Percentiles rank a stretch among this genome's conserved stretches.
Evolutionary conservation across 2,888 invertebrate genomes (phyloP).

Genomic region (Platypus cylindrus): DNA sequence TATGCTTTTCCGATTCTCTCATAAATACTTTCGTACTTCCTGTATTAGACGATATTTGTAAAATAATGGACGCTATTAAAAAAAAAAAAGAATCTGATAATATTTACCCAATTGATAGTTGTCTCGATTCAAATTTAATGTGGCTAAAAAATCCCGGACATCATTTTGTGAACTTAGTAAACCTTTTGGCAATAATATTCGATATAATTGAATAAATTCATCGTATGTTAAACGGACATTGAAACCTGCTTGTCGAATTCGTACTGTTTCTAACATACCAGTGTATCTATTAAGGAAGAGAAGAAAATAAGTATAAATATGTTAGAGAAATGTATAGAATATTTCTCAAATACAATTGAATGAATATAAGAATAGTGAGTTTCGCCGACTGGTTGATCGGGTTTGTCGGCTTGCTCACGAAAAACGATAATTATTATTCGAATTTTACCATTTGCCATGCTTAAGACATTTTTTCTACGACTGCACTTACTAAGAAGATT

Average conservation of each 20-base stretch:
- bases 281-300: constrained; percentile 48
- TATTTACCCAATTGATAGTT: constrained; percentile 70
- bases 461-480: too few relatives aligned
- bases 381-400: too few relatives aligned
- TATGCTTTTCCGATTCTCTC: constrained; percentile 86
- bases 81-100: not conserved
- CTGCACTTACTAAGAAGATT: too few relatives aligned
- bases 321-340: too few relatives aligned
- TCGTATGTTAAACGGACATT: constrained; percentile 88
- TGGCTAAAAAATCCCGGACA: constrained; percentile 71
- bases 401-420: too few relatives aligned
- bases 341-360: too few relatives aligned
- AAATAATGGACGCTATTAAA: too few relatives aligned
- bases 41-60: too few relatives aligned
- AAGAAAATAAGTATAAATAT: too few relatives aligned
- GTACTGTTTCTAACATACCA: constrained; percentile 92
- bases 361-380: too few relatives aligned
- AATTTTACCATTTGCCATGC: too few relatives aligned
- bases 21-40: constrained; percentile 77
- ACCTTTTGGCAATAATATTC: constrained; percentile 81
- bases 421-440: too few relatives aligned
- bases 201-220: constrained; percentile 85
- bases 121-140: constrained; percentile 72
- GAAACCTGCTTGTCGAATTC: constrained; percentile 90
- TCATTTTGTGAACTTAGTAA: constrained; percentile 75